Evolutionary conservation across 2,113 vertebrate genomes (phyloP).

Genomic region (Nothoprocta pentlandii): DNA sequence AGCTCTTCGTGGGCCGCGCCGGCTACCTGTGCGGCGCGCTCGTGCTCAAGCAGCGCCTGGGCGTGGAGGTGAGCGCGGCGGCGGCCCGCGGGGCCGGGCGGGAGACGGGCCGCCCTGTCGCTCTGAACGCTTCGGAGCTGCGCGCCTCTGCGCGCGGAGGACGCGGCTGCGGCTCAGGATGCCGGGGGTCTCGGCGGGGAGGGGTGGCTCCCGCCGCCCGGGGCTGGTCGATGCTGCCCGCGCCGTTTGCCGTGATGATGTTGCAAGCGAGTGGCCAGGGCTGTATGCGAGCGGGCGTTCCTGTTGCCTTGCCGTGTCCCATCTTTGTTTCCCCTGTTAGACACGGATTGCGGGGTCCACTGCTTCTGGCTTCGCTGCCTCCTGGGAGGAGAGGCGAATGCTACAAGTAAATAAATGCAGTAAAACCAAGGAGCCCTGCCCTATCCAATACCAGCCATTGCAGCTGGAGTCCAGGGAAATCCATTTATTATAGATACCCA

Average conservation of each 20-base stretch:
- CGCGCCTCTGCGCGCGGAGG: not conserved
- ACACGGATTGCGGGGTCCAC: constrained; percentile 36
- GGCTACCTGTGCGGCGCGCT: constrained; percentile 90
- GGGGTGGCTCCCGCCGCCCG: not conserved
- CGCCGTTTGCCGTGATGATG: not conserved
- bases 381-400: not conserved
- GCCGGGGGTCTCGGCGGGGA: not conserved
- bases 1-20: constrained; percentile 90
- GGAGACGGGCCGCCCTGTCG: not conserved
- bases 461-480: not conserved
- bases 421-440: constrained; percentile 17
- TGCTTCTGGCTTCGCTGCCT: constrained; percentile 42
- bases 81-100: too few relatives aligned
- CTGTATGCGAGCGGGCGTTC: not conserved
- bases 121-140: not conserved
- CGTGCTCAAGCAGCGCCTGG: constrained; percentile 88
- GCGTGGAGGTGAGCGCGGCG: constrained; percentile 83
- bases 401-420: constrained; percentile 40
- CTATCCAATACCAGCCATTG: constrained; percentile 25
- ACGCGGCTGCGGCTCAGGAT: not conserved
- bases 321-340: constrained; percentile 26
- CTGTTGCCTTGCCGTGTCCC: constrained; percentile 24
- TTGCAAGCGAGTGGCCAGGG: not conserved
- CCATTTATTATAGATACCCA: not conserved
- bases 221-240: not conserved